Evolutionary conservation across 2,797 vertebrate genomes (phyloP).

Genomic region (Tadarida brasiliensis): DNA sequence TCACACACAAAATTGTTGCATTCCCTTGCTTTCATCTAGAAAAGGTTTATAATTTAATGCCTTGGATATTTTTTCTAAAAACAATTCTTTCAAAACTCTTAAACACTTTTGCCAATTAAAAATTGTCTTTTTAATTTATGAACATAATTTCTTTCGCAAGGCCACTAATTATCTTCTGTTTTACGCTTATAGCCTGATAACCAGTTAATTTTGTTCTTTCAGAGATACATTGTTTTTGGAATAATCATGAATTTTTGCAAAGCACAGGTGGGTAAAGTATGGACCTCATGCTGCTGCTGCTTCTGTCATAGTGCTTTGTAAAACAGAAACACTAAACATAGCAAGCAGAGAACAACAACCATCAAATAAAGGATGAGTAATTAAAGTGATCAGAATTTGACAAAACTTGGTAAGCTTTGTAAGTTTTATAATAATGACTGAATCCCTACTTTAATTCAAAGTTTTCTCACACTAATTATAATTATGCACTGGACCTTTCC

Average conservation of each 20-base stretch:
- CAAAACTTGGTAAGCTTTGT: conserved; percentile 38
- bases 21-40: not conserved
- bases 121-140: conserved; percentile 43
- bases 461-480: not conserved
- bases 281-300: conserved; percentile 75
- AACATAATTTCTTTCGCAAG: conserved; percentile 40
- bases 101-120: conserved; percentile 45
- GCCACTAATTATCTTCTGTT: conserved; percentile 64
- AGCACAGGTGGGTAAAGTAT: conserved; percentile 72
- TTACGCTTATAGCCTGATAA: conserved; percentile 28
- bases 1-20: not conserved
- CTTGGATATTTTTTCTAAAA: conserved; percentile 59
- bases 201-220: conserved; percentile 71
- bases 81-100: conserved; percentile 32
- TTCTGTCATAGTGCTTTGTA: conserved; percentile 73
- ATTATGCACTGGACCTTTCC: not conserved
- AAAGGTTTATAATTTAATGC: conserved; percentile 2
- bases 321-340: conserved; percentile 66
- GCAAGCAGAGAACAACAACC: conserved; percentile 49
- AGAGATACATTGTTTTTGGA: conserved; percentile 70
- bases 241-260: conserved; percentile 52
- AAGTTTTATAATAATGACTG: conserved; percentile 58
- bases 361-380: conserved; percentile 35
- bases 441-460: conserved; percentile 38
- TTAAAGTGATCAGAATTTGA: conserved; percentile 50